Percentiles rank a stretch among this genome's conserved stretches.
phyloP scores from a whole-genome alignment of 2,113 vertebrate genomes.

The Pteronura brasiliensis region DNA sequence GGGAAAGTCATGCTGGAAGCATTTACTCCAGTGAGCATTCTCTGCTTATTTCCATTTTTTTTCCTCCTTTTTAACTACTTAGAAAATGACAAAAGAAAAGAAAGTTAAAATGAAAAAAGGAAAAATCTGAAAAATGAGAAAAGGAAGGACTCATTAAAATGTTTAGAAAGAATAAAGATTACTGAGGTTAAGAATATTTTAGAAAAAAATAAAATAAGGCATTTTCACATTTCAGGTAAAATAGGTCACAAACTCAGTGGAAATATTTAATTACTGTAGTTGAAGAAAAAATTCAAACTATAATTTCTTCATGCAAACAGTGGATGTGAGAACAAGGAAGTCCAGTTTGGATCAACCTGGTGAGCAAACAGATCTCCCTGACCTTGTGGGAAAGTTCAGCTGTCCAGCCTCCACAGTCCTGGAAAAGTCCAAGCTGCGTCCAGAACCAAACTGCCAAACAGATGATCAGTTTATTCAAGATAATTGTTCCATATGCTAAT shows the following conservation, averaged over 20 bases:
- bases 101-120: background rate
- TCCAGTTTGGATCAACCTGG: background rate
- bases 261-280: constrained; percentile 11
- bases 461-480: background rate
- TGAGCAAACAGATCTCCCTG: background rate
- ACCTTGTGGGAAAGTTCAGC: background rate
- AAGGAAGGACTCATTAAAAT: background rate
- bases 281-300: background rate
- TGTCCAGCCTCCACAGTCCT: background rate
- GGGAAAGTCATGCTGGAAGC: background rate
- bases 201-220: background rate
- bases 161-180: background rate
- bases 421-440: background rate
- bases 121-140: constrained; percentile 22
- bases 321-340: background rate
- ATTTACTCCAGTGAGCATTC: background rate
- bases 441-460: background rate
- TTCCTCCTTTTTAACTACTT: background rate
- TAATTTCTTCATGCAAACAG: constrained; percentile 11
- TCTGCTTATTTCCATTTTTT: background rate
- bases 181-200: background rate
- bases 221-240: background rate
- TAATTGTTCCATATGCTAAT: background rate
- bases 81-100: background rate
- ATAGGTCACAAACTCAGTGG: background rate